A percentile compares a stretch with the other conserved stretches of the same genome.
These are phyloP conservation scores for Drosophila macrospina DNA, from an alignment of 2,888 invertebrate species.

Conservation along the genomic window DNA sequence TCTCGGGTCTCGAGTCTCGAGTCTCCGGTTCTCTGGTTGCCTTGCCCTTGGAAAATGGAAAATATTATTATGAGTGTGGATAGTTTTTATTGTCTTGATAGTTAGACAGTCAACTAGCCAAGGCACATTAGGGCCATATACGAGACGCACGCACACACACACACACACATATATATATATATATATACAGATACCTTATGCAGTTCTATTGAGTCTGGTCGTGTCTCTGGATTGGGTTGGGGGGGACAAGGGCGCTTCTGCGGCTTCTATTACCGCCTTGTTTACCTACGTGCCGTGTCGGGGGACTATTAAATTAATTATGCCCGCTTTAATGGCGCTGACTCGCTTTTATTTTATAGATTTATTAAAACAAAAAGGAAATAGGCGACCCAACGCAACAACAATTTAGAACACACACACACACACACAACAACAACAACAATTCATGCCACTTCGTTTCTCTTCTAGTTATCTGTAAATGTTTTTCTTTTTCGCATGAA, in stretches of 20 bases:
- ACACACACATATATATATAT: neutral
- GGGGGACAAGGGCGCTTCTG: neutral
- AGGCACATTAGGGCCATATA: slow-evolving; percentile 43
- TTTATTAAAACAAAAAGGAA: slow-evolving; percentile 49
- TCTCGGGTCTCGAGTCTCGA: slow-evolving; percentile 17
- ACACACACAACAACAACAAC: slow-evolving; percentile 1
- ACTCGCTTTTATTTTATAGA: slow-evolving; percentile 51
- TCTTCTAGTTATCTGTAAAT: slow-evolving; percentile 43
- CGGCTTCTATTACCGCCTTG: slow-evolving; percentile 25
- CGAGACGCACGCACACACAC: slow-evolving; percentile 7
- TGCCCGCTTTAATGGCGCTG: slow-evolving; percentile 57
- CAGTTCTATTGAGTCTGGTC: slow-evolving; percentile 22
- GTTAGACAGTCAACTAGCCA: slow-evolving; percentile 28
- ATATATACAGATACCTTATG: slow-evolving; percentile 9
- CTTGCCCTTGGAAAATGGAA: slow-evolving; percentile 61
- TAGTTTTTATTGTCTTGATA: slow-evolving; percentile 65
- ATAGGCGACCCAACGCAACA: slow-evolving; percentile 8
- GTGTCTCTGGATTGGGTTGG: neutral
- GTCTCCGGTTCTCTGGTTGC: slow-evolving; percentile 33
- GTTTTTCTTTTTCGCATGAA: slow-evolving; percentile 46
- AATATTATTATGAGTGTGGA: slow-evolving; percentile 49
- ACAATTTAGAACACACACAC: slow-evolving; percentile 32
- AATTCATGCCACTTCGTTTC: slow-evolving; percentile 12
- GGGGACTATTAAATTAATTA: slow-evolving; percentile 74
- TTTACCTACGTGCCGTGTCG: slow-evolving; percentile 63